These are phyloP conservation scores for Diarsia rubi DNA, from an alignment of 2,888 invertebrate genomes.

Conservation along the genomic window DNA sequence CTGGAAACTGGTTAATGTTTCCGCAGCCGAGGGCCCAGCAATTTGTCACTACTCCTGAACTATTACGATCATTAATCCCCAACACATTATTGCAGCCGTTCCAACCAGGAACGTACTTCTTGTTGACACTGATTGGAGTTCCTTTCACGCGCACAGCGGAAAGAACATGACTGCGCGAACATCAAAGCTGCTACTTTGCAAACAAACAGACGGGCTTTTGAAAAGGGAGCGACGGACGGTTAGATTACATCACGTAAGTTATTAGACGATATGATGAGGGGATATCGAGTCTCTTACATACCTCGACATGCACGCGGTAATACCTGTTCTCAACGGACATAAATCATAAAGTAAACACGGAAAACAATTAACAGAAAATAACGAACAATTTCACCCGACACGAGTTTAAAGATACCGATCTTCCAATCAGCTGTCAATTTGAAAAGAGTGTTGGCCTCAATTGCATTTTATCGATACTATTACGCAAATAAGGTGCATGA, in stretches of 20 bases:
- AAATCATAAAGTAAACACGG: conserved; percentile 71
- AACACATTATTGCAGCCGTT: conserved; percentile 60
- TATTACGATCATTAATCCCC: conserved; percentile 62
- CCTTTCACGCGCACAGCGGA: conserved; percentile 58
- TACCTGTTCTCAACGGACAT: conserved; percentile 63
- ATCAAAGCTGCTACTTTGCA: conserved; percentile 53
- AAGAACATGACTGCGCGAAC: conserved; percentile 52
- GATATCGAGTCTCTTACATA: conserved; percentile 63
- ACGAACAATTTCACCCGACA: conserved; percentile 70
- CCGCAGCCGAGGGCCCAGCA: conserved; percentile 54
- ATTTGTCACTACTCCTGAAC: conserved; percentile 59
- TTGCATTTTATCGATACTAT: conserved; percentile 66
- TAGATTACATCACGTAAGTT: conserved; percentile 59
- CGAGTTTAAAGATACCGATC: conserved; percentile 73
- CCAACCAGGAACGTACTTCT: conserved; percentile 52
- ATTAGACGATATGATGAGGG: conserved; percentile 61
- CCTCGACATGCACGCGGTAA: conserved; percentile 60
- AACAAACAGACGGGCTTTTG: conserved; percentile 46
- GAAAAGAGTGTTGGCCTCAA: conserved; percentile 56
- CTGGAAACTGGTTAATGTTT: conserved; percentile 57
- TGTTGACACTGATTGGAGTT: conserved; percentile 63
- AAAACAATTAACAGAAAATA: conserved; percentile 76
- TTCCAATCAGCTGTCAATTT: conserved; percentile 78
- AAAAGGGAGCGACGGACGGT: conserved; percentile 56
- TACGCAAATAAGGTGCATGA: conserved; percentile 59